Base-by-base conservation (phyloP, 2,113 vertebrate species). In the Sakesphorus luctuosus region DNA sequence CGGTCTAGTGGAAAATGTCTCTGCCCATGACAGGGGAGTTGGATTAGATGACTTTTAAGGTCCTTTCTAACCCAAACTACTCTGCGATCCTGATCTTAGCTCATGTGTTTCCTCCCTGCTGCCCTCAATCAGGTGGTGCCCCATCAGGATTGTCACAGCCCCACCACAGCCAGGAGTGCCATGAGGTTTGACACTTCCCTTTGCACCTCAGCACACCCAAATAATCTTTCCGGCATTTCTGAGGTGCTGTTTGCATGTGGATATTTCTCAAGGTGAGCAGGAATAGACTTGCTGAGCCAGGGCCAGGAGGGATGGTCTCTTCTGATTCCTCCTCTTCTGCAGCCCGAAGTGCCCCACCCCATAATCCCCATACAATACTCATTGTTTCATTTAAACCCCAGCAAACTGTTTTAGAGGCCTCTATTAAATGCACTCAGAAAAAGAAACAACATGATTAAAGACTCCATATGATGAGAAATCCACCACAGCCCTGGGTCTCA, bases 401-500 rank as follows among this genome's bases (percentile, higher is more conserved):
- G 53, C 58, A 72, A 6, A 2, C 9, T 31, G 2, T 26, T 90
- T 82, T 1, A 90, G 75, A 79, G 83, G 36, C 62, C 49, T 90
- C 6, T 68, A 65, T 76, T 92, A 68, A 93, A 76, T 31, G n/a
- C 56, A n/a, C 33, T 15, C 10, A 24, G 33, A 25, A 29, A 68
- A n/a, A 52, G 52, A 55, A 85, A 66, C 11, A 9, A 4, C 71
- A 72, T 61, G 58, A 96, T 87, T 92, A 94, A 84, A 94, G 93
- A 9, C 68, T 77, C 23, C 47, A 28, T 23, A 46, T 24, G 82
- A 68, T 47, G 85, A 95, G 44, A 89, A 76, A 85, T 88, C 53
- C 82, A 76, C 74, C 47, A 10, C 79, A 85, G 71, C 33, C 74
- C 26, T 36, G 20, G 52, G 61, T 56, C 52, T 36, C 77, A 82